phyloP scores from a whole-genome alignment of 2,113 vertebrate genomes.

The Eclectus roratus region DNA sequence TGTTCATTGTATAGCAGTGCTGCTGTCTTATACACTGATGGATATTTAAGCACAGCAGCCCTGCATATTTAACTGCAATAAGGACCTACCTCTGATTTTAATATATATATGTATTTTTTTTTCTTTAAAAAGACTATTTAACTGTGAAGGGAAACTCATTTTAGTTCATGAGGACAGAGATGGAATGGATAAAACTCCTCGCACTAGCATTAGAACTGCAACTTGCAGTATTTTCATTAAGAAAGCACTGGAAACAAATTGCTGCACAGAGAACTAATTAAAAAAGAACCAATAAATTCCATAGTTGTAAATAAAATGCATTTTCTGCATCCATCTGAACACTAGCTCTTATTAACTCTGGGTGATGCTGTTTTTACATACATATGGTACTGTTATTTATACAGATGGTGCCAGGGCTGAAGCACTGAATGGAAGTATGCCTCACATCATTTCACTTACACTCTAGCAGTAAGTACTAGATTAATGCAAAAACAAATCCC shows the following conservation, averaged over 20 bases:
- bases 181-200: not conserved
- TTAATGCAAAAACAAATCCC: not conserved
- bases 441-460: not conserved
- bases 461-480: not conserved
- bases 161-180: not conserved
- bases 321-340: not conserved
- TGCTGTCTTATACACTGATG: not conserved
- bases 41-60: not conserved
- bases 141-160: not conserved
- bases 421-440: not conserved
- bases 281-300: conserved; percentile 23
- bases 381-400: not conserved
- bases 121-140: not conserved
- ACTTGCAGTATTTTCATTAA: not conserved
- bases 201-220: not conserved
- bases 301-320: not conserved
- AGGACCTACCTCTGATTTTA: not conserved
- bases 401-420: not conserved
- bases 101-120: not conserved
- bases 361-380: not conserved
- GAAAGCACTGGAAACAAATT: not conserved
- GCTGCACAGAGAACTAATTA: not conserved
- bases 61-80: not conserved
- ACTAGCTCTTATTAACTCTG: not conserved
- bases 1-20: not conserved